A percentile compares a stretch with the other conserved stretches of the same genome.
Evolutionary conservation across 2,113 vertebrate species (phyloP).

Genomic region (Noturus placidus): DNA sequence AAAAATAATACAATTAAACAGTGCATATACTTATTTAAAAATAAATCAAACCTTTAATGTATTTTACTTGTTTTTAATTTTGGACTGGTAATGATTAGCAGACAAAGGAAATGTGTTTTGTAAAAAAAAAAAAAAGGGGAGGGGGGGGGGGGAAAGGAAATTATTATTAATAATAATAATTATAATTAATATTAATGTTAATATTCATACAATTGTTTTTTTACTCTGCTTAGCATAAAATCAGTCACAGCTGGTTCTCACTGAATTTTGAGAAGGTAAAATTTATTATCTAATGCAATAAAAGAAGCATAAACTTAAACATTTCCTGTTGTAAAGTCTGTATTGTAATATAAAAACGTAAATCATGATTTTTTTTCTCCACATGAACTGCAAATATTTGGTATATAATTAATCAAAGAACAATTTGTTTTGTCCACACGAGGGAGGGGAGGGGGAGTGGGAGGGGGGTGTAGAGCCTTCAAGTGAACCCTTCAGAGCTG

Average conservation of each 20-base stretch:
- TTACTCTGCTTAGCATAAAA: slow-evolving; percentile 61
- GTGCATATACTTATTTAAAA: not conserved
- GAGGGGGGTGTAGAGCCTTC: slow-evolving; percentile 54
- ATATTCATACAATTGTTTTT: slow-evolving; percentile 64
- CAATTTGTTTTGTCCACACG: slow-evolving; percentile 49
- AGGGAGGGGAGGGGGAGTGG: slow-evolving; percentile 24
- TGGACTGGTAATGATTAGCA: slow-evolving; percentile 55
- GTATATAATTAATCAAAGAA: slow-evolving; percentile 59
- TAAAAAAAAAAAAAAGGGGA: slow-evolving; percentile 63
- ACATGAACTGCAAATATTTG: slow-evolving; percentile 69
- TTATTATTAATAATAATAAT: slow-evolving; percentile 2
- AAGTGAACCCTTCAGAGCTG: slow-evolving; percentile 56
- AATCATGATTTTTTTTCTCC: slow-evolving; percentile 58
- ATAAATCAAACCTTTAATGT: slow-evolving; percentile 42
- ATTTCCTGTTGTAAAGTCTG: slow-evolving; percentile 77
- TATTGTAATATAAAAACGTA: slow-evolving; percentile 76
- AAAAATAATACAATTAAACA: not conserved
- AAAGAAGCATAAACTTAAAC: slow-evolving; percentile 72
- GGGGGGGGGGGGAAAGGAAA: not conserved
- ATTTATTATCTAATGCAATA: slow-evolving; percentile 73
- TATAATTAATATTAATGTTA: slow-evolving; percentile 64
- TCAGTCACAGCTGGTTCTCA: slow-evolving; percentile 67
- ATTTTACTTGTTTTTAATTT: slow-evolving; percentile 54
- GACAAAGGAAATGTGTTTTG: slow-evolving; percentile 69
- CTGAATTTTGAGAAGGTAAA: slow-evolving; percentile 55